Conservation (phyloP, 2,797 vertebrate genomes). For the Acanthis flammea region DNA sequence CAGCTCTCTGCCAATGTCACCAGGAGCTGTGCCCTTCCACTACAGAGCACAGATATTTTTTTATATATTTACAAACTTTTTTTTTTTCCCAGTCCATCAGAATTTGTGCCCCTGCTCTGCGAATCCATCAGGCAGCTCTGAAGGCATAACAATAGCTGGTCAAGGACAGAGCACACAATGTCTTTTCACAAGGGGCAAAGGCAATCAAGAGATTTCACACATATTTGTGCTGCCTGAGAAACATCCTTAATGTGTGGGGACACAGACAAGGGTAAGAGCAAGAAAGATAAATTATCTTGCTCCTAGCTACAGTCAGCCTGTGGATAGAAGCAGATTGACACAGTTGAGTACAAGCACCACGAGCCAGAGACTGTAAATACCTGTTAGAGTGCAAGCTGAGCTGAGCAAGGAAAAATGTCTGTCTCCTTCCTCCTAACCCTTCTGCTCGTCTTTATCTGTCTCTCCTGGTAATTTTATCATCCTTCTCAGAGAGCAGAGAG, state of each 20-base stretch:
- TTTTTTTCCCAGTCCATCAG: neutral
- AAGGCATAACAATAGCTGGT: conserved; percentile 57
- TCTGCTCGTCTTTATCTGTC: conserved; percentile 42
- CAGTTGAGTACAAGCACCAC: conserved; percentile 60
- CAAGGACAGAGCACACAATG: conserved; percentile 63
- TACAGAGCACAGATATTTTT: neutral
- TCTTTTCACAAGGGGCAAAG: conserved; percentile 58
- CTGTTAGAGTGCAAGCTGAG: conserved; percentile 58
- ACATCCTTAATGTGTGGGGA: conserved; percentile 69
- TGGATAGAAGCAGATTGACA: conserved; percentile 72
- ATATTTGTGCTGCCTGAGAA: conserved; percentile 71
- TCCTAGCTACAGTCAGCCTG: conserved; percentile 67
- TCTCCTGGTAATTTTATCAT: conserved; percentile 38
- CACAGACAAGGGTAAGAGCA: conserved; percentile 67
- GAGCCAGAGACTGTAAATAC: conserved; percentile 65
- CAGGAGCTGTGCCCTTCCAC: neutral
- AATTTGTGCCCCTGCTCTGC: neutral
- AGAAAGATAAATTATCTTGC: conserved; percentile 72
- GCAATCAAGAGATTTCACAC: conserved; percentile 73
- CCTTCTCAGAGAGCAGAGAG: neutral
- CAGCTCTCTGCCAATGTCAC: neutral
- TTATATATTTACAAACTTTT: neutral
- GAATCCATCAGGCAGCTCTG: conserved; percentile 48
- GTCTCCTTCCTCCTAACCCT: conserved; percentile 11
- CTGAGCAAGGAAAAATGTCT: conserved; percentile 46